Base-by-base conservation (phyloP, 1,140 invertebrate genomes). In the Drosophila takahashii region DNA sequence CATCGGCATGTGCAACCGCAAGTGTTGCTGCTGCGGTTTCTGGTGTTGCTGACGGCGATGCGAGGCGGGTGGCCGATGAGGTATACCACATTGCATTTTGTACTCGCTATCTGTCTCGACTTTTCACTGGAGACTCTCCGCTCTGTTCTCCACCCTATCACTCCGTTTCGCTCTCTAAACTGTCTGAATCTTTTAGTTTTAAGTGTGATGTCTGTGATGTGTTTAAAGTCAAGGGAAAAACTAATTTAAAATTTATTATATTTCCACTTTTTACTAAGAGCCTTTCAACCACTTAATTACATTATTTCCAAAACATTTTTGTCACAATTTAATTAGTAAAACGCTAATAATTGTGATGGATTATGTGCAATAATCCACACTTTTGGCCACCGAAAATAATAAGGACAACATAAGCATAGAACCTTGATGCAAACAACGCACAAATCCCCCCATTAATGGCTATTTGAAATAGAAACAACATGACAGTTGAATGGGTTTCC, bases 61-160 rank as follows among this genome's bases (percentile, higher is more conserved):
- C 54, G 27, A 75, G 61, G 45, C 53, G 73, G 70, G 64, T 34
- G 61, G 39, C 45, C 45, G 66, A 61, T 75, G 67, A 75, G 67
- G 71, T 75, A 75, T 75, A 75, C 58, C 54, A 71, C 60, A 62
- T 67, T 58, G 57, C 42, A 77, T 62, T 48, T 61, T 50, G 22
- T 64, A 71, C 53, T 80, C 54, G 72, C 42, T 58, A 54, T 53
- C 47, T 18, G 26, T 59, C 44, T 73, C 42, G 16, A 11, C 52
- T n/a, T 15, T 34, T 16, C 48, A 45, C 48, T 45, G 29, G 59
- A 41, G 59, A 22, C 36, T 51, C 56, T 62, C 9, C 15, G 22
- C 36, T 32, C 4, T 32, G 10, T 16, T 44, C 47, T 78, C 36
- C 48, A 2, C 37, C n/a, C 37, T 36, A 9, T 4, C 37, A 29